phyloP scores from a whole-genome alignment of 64 coral and sea anemone genomes.

The Orbicella faveolata region DNA sequence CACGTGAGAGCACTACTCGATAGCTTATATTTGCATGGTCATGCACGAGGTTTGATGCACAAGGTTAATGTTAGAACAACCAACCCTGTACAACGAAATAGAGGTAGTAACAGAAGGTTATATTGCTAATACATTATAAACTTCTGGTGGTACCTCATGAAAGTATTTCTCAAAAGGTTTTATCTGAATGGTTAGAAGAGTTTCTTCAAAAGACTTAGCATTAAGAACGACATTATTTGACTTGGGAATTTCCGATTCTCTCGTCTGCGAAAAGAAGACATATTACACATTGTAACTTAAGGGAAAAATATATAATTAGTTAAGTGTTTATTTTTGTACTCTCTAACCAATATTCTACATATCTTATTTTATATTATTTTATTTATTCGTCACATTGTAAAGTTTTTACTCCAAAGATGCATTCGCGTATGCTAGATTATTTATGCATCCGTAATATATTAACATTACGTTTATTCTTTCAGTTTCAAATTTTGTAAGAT shows the following conservation, averaged over 20 bases:
- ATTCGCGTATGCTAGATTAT: constrained; percentile 8
- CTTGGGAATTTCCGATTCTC: background rate
- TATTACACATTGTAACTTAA: background rate
- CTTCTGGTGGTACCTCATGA: too few species aligned
- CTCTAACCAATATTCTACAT: background rate
- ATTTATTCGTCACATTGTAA: background rate
- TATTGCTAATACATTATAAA: too few species aligned
- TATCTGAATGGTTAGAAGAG: background rate
- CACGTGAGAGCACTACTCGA: too few species aligned
- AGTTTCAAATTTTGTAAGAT: background rate
- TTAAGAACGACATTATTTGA: background rate
- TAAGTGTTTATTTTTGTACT: constrained; percentile 28
- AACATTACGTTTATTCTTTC: background rate
- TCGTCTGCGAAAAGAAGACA: background rate
- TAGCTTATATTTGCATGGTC: too few species aligned
- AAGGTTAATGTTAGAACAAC: too few species aligned
- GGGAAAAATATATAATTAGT: background rate
- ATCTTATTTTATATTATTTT: constrained; percentile 25
- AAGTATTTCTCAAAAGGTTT: too few species aligned
- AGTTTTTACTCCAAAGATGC: background rate
- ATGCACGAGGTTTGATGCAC: too few species aligned
- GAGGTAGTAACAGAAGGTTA: too few species aligned
- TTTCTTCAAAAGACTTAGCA: too few species aligned
- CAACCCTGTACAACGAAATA: too few species aligned
- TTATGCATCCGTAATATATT: constrained; percentile 18